Evolutionary conservation across 2,888 invertebrate species (phyloP).

Genomic region (Platycnemis pennipes): DNA sequence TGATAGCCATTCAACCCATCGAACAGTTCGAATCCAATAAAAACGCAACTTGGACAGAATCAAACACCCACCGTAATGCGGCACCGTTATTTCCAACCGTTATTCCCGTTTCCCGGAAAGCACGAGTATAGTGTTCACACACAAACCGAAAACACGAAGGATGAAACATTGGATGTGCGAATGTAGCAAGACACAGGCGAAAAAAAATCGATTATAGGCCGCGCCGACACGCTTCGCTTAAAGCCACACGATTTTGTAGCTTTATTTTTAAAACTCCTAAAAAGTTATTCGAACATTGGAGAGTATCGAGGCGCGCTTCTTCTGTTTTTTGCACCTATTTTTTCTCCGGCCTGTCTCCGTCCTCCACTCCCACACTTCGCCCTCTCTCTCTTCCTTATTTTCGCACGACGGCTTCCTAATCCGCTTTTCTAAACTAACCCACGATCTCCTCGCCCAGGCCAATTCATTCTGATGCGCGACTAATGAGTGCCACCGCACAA

Average conservation of each 20-base stretch:
- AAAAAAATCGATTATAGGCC: slow-evolving; percentile 41
- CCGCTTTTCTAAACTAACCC: slow-evolving; percentile 8
- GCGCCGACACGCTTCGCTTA: slow-evolving; percentile 50
- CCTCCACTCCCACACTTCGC: background rate
- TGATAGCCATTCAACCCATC: background rate
- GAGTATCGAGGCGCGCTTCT: background rate
- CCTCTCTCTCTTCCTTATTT: slow-evolving; percentile 42
- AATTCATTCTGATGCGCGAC: slow-evolving; percentile 13
- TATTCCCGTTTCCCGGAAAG: background rate
- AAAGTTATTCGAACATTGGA: slow-evolving; percentile 1
- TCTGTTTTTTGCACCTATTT: background rate
- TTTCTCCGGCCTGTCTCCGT: background rate
- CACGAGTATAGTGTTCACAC: background rate
- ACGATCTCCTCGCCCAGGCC: background rate
- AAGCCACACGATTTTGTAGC: background rate
- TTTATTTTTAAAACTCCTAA: slow-evolving; percentile 25
- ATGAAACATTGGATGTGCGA: background rate
- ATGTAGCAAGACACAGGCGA: background rate
- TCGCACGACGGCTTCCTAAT: slow-evolving; percentile 39
- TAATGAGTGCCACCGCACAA: slow-evolving; percentile 50
- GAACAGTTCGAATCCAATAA: background rate
- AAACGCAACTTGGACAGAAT: background rate
- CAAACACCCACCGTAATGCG: background rate
- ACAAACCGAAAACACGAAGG: background rate
- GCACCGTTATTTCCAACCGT: background rate